A percentile compares a stretch with the other conserved stretches of the same genome.
Evolutionary conservation across 2,113 vertebrate species (phyloP).

Genomic region (Rhizomys pruinosus): DNA sequence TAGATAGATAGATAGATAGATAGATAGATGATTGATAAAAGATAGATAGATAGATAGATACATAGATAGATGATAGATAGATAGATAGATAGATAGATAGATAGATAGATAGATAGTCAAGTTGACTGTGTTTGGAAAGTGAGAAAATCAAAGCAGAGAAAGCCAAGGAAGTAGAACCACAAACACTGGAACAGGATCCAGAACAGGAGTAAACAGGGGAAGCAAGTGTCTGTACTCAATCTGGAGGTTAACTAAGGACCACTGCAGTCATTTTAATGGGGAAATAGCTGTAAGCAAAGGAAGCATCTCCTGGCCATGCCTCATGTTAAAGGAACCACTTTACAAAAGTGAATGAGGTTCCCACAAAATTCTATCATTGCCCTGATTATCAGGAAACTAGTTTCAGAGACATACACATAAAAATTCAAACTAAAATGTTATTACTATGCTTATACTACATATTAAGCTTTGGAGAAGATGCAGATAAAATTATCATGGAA

Average conservation of each 20-base stretch:
- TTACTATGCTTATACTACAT: background rate
- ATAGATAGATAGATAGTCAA: constrained; percentile 28
- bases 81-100: no score
- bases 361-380: background rate
- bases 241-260: background rate
- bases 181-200: background rate
- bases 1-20: no score
- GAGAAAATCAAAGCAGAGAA: constrained; percentile 12
- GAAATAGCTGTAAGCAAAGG: background rate
- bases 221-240: background rate
- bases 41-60: no score
- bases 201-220: background rate
- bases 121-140: constrained; percentile 9
- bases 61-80: no score
- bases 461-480: background rate
- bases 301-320: background rate
- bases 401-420: background rate
- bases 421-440: background rate
- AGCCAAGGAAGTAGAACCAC: background rate
- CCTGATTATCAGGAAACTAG: background rate
- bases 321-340: background rate
- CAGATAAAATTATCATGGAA: background rate
- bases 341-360: background rate
- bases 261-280: background rate
- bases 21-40: no score